These are phyloP conservation scores for Selenia dentaria DNA, from an alignment of 2,888 invertebrate species.

Conservation along the genomic window DNA sequence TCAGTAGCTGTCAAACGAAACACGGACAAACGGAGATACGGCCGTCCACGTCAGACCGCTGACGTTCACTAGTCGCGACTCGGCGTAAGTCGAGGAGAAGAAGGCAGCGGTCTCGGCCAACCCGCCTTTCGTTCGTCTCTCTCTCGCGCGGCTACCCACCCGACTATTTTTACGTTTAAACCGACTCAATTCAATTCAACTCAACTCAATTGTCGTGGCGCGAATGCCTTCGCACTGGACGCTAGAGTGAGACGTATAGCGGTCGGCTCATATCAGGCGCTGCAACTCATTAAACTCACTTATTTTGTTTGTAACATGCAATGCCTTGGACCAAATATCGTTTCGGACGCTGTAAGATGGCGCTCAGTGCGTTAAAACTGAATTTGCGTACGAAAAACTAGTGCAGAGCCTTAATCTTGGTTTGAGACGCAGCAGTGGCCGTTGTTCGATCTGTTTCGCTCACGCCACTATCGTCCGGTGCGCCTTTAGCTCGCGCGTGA, in stretches of 20 bases:
- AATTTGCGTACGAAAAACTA: conserved; percentile 69
- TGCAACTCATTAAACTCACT: conserved; percentile 44
- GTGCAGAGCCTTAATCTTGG: conserved; percentile 80
- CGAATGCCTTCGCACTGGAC: conserved; percentile 80
- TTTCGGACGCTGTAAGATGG: conserved; percentile 43
- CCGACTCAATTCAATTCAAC: conserved; percentile 84
- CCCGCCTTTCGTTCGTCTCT: conserved; percentile 83
- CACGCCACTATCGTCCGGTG: conserved; percentile 79
- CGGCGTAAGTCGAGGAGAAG: conserved; percentile 82
- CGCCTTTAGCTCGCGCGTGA: conserved; percentile 50
- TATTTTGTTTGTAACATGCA: conserved; percentile 31
- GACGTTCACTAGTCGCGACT: conserved; percentile 81
- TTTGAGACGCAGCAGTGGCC: conserved; percentile 73
- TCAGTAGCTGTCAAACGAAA: conserved; percentile 61
- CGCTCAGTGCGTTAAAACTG: conserved; percentile 60
- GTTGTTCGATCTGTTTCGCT: conserved; percentile 67
- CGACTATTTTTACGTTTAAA: conserved; percentile 82
- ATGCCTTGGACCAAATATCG: conserved; percentile 32
- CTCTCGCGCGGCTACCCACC: conserved; percentile 77
- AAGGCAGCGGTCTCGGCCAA: conserved; percentile 82
- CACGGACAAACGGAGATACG: conserved; percentile 60
- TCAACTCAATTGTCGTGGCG: conserved; percentile 84
- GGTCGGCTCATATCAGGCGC: conserved; percentile 57
- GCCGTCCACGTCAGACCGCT: conserved; percentile 78
- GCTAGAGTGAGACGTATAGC: conserved; percentile 80